phyloP scores from a whole-genome alignment of 2,113 vertebrate species.

The Procapra przewalskii region DNA sequence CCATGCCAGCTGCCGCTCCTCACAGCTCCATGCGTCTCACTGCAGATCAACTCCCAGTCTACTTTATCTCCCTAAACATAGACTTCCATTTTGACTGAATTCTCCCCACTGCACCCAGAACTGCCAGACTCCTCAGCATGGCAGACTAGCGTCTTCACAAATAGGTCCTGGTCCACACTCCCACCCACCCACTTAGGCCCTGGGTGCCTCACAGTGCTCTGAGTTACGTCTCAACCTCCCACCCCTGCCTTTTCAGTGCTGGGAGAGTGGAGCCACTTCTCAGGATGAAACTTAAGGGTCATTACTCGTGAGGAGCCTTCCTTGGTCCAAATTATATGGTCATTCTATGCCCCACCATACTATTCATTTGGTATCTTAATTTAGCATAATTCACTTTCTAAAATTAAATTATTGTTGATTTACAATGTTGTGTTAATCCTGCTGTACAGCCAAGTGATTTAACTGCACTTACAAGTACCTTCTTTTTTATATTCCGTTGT shows the following conservation, averaged over 20 bases:
- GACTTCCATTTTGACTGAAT: not conserved
- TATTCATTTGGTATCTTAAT: not conserved
- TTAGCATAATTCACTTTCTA: not conserved
- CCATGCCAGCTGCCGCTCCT: not conserved
- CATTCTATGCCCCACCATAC: not conserved
- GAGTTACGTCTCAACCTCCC: not conserved
- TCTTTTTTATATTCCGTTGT: not conserved
- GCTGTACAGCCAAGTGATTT: not conserved
- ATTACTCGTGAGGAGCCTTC: not conserved
- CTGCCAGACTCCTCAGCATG: not conserved
- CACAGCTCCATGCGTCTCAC: not conserved
- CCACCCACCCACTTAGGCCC: not conserved
- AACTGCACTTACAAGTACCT: not conserved
- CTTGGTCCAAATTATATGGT: not conserved
- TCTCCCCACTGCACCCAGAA: not conserved
- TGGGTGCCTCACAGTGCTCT: not conserved
- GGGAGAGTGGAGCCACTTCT: not conserved
- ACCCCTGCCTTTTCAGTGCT: not conserved
- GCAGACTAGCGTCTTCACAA: not conserved
- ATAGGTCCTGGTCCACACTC: too few species aligned
- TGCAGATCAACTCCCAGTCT: not conserved
- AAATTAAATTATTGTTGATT: not conserved
- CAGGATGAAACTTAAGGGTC: not conserved
- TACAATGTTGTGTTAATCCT: not conserved
- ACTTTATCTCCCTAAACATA: not conserved